phyloP scores from a whole-genome alignment of 2,797 vertebrate species.

The Tolypeutes matacus region DNA sequence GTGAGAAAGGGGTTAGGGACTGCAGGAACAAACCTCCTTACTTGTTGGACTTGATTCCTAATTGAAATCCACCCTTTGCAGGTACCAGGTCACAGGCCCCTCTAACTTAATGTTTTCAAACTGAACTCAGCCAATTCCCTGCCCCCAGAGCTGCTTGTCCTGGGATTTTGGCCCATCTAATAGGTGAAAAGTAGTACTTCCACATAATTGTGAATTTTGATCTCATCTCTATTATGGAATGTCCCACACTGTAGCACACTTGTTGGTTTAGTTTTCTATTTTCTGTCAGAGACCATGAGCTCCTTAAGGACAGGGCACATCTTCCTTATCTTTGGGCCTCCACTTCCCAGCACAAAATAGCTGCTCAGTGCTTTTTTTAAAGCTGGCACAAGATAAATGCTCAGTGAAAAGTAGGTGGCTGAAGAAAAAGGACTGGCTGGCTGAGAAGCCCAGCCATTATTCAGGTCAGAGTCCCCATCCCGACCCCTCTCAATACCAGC shows the following conservation, averaged over 20 bases:
- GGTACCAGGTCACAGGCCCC: not conserved
- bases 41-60: not conserved
- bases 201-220: not conserved
- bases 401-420: not conserved
- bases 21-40: not conserved
- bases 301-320: not conserved
- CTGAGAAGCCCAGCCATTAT: not conserved
- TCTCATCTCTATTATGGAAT: not conserved
- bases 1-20: not conserved
- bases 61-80: not conserved
- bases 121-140: not conserved
- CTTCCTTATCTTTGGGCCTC: not conserved
- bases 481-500: not conserved
- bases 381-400: not conserved
- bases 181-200: not conserved
- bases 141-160: not conserved
- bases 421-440: not conserved
- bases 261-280: slow-evolving; percentile 1
- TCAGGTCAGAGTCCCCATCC: not conserved
- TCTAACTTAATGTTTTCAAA: not conserved
- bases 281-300: not conserved
- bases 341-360: not conserved
- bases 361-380: not conserved
- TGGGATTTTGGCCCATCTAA: not conserved
- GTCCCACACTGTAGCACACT: not conserved